phyloP scores from a whole-genome alignment of 1,140 invertebrate genomes.

The Geopemphigus sp. region DNA sequence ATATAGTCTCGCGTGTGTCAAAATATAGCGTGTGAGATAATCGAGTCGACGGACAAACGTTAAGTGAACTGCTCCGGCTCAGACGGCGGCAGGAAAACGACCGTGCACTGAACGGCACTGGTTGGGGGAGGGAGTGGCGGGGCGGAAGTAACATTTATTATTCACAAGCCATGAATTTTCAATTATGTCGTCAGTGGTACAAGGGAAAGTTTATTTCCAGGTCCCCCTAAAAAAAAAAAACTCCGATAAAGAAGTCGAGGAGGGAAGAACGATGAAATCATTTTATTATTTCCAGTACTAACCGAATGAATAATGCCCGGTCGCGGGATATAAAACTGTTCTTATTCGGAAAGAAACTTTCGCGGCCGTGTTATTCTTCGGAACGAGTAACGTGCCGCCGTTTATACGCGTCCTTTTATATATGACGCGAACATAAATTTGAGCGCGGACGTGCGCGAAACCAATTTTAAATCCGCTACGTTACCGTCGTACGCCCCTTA shows the following conservation, averaged over 20 bases:
- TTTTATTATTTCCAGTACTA: slow-evolving; percentile 47
- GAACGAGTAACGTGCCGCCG: neutral
- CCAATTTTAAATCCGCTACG: no score
- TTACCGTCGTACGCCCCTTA: no score
- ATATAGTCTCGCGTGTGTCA: neutral
- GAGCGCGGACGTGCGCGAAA: no score
- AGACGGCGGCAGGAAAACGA: neutral
- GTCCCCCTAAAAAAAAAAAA: slow-evolving; percentile 11
- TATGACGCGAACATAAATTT: no score
- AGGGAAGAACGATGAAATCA: slow-evolving; percentile 36
- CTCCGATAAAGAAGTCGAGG: slow-evolving; percentile 33
- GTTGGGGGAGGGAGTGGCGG: neutral
- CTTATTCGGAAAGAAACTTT: neutral
- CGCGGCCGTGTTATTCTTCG: neutral
- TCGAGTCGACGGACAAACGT: slow-evolving; percentile 17
- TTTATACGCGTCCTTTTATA: no score
- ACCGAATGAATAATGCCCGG: slow-evolving; percentile 36
- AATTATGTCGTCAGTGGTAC: slow-evolving; percentile 32
- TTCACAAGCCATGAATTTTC: slow-evolving; percentile 48
- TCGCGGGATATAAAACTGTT: neutral
- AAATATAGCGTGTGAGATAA: slow-evolving; percentile 9
- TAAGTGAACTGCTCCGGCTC: neutral
- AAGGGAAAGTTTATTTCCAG: slow-evolving; percentile 38
- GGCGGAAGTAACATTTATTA: slow-evolving; percentile 34
- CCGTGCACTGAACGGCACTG: no score